Conservation (phyloP, 1,140 invertebrate species). For the Polypedilum pembai region DNA sequence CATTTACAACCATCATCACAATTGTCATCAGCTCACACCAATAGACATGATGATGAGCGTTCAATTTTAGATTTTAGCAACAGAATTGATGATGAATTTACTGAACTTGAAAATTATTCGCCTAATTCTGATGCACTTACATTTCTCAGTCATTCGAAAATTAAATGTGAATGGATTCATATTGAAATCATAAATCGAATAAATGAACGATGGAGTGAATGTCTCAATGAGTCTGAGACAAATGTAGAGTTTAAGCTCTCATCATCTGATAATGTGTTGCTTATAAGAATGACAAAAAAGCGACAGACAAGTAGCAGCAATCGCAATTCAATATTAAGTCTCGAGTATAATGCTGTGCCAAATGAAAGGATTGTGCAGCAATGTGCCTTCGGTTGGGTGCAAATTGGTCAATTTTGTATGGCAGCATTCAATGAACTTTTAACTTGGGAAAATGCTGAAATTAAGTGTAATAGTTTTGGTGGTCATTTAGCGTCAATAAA, state of each 20-base stretch:
- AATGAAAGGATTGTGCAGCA: conserved; percentile 48
- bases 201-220: conserved; percentile 21
- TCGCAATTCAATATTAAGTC: conserved; percentile 32
- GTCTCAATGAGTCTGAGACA: background rate
- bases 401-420: conserved; percentile 52
- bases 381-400: conserved; percentile 58
- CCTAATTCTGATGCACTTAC: background rate
- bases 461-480: conserved; percentile 51
- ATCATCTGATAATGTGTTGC: conserved; percentile 10
- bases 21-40: no score
- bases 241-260: background rate
- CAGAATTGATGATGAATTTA: conserved; percentile 28
- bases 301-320: background rate
- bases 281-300: conserved; percentile 1
- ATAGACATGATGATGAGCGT: background rate
- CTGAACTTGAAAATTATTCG: conserved; percentile 25
- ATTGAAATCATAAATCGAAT: conserved; percentile 24
- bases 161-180: background rate
- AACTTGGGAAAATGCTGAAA: conserved; percentile 57
- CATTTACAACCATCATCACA: background rate
- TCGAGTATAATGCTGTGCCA: conserved; percentile 46
- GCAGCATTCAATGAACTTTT: conserved; percentile 49
- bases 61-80: conserved; percentile 6
- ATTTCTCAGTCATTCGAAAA: background rate
- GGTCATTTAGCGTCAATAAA: conserved; percentile 59